Conservation (phyloP, 2,113 vertebrate genomes). For the Coptodon rendalli region DNA sequence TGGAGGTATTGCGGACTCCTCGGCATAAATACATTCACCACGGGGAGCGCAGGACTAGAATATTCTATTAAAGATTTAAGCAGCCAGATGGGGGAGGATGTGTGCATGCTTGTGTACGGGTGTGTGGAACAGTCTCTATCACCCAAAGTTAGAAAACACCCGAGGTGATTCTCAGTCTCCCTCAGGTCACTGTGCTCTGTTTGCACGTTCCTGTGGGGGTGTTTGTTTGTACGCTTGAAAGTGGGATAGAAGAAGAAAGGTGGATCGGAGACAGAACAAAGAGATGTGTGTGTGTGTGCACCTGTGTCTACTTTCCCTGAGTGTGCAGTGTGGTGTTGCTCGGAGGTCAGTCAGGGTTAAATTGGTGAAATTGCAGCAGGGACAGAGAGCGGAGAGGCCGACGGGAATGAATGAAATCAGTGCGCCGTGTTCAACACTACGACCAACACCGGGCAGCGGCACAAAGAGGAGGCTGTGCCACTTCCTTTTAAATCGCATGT, state of each 20-base stretch:
- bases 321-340: neutral
- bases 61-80: constrained; percentile 39
- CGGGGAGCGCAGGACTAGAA: neutral
- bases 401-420: constrained; percentile 35
- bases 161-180: neutral
- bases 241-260: neutral
- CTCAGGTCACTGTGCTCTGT: neutral
- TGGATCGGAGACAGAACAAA: neutral
- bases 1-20: neutral
- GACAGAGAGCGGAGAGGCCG: constrained; percentile 4
- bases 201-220: neutral
- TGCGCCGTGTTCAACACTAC: neutral
- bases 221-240: neutral
- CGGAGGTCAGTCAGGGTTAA: constrained; percentile 29
- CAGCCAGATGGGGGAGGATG: constrained; percentile 17
- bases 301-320: neutral
- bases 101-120: neutral
- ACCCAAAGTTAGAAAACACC: neutral
- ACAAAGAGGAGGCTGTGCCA: neutral
- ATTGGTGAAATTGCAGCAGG: constrained; percentile 38
- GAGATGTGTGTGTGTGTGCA: neutral
- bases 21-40: neutral
- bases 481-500: neutral
- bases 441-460: neutral
- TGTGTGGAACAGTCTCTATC: neutral